Conservation (phyloP, 1,140 invertebrate species). For the Lepidurus apus region DNA sequence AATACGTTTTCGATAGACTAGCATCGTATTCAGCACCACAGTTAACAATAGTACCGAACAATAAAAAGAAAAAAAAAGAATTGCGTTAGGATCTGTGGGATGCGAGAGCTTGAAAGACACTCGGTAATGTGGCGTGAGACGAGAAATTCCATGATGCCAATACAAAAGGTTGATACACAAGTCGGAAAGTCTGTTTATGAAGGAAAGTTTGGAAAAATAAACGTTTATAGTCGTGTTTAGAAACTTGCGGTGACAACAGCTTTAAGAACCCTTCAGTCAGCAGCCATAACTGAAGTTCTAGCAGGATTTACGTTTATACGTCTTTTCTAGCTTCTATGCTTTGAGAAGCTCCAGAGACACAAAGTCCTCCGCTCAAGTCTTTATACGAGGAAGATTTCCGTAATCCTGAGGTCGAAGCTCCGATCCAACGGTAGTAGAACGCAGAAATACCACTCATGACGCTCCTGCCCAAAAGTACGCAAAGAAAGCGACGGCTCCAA, state of each 20-base stretch:
- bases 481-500: constrained; percentile 14
- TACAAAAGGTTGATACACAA: not conserved
- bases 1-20: not conserved
- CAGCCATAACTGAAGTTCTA: not conserved
- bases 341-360: not conserved
- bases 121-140: constrained; percentile 1
- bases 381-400: constrained; percentile 29
- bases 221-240: not conserved
- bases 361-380: constrained; percentile 12
- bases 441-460: not conserved
- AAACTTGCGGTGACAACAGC: not conserved
- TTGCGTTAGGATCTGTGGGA: not conserved
- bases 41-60: too few species aligned
- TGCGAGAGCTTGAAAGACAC: constrained; percentile 18
- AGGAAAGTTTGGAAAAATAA: not conserved
- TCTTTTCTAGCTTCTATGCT: constrained; percentile 21
- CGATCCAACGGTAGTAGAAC: constrained; percentile 24
- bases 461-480: not conserved
- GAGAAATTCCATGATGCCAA: not conserved
- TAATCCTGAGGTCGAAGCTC: constrained; percentile 26
- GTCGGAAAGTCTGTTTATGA: not conserved
- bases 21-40: too few species aligned
- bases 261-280: not conserved
- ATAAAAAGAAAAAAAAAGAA: not conserved
- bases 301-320: not conserved